Percentiles rank a stretch among this genome's conserved stretches.
Evolutionary conservation across 2,797 vertebrate genomes (phyloP).

Genomic region (Pseudocheirus occidentalis): DNA sequence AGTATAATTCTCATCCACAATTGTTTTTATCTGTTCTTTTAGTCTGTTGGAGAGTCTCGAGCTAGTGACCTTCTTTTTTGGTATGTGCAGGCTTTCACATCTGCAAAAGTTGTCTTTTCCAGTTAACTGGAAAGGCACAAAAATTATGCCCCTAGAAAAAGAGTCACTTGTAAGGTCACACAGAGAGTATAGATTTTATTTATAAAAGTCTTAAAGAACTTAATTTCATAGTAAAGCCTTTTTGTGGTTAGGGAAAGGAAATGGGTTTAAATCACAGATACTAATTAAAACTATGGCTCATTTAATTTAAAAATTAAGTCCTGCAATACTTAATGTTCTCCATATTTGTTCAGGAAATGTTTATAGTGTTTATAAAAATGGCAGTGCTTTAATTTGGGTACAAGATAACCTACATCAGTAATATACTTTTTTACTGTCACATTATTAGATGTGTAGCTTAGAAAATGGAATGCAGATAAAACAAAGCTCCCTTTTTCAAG

Average conservation of each 20-base stretch:
- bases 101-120: background rate
- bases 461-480: slow-evolving; percentile 12
- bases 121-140: background rate
- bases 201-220: background rate
- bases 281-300: background rate
- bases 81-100: background rate
- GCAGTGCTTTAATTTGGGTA: background rate
- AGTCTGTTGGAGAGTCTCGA: background rate
- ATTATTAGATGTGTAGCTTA: slow-evolving; percentile 41
- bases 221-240: background rate
- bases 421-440: slow-evolving; percentile 6
- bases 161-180: background rate
- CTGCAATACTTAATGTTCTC: background rate
- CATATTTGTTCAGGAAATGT: background rate
- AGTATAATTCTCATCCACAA: too few species aligned
- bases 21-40: background rate
- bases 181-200: background rate
- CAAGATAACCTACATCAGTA: background rate
- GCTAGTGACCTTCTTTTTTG: background rate
- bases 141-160: background rate
- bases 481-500: background rate
- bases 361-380: background rate
- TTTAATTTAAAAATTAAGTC: slow-evolving; percentile 1
- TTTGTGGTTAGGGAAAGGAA: background rate
- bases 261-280: background rate